These are phyloP conservation scores for Diarsia brunnea DNA, from an alignment of 2,888 invertebrate genomes.

Conservation along the genomic window DNA sequence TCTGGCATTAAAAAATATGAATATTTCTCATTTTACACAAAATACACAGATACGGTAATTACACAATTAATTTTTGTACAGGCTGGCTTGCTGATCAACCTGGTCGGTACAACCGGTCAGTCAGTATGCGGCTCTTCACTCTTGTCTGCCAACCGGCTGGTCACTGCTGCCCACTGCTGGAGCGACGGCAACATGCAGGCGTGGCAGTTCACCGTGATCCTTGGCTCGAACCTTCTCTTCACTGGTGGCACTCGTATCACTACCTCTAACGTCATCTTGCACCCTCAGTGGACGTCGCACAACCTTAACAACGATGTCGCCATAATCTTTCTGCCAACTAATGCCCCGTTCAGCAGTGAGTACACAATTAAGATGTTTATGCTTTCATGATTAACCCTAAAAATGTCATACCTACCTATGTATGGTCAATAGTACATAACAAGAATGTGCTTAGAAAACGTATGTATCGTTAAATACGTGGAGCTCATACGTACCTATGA, in stretches of 20 bases:
- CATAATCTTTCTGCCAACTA: constrained; percentile 72
- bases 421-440: no score
- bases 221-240: constrained; percentile 76
- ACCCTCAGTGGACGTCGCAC: constrained; percentile 71
- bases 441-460: no score
- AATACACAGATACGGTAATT: neutral
- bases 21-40: neutral
- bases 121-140: constrained; percentile 80
- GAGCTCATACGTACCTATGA: no score
- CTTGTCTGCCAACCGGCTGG: constrained; percentile 69
- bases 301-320: constrained; percentile 77
- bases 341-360: constrained; percentile 70
- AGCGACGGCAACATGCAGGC: constrained; percentile 74
- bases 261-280: constrained; percentile 72
- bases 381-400: neutral
- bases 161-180: constrained; percentile 84
- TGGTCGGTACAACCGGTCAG: constrained; percentile 68
- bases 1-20: neutral
- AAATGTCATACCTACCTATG: no score
- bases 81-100: constrained; percentile 79
- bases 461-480: no score
- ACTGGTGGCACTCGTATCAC: constrained; percentile 75
- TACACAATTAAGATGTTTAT: constrained; percentile 7
- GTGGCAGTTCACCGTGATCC: constrained; percentile 73
- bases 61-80: constrained; percentile 43